Conservation (phyloP, 2,888 invertebrate species). For the Acanthosepion lycidas region DNA sequence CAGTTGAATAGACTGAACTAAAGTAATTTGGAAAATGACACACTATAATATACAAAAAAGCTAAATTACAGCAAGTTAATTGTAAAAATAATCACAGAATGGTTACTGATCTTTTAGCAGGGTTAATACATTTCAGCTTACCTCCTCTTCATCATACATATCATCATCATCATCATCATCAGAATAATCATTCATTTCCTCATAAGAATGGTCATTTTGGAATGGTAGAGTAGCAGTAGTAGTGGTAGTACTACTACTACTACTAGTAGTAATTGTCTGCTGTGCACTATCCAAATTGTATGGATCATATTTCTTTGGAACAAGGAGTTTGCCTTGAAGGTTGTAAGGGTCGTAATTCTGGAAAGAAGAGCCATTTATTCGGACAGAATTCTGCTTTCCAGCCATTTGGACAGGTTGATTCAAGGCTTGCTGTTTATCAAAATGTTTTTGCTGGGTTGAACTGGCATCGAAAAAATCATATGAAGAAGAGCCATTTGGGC, state of each 20-base stretch:
- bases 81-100: not conserved
- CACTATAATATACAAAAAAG: not conserved
- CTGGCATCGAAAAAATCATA: slow-evolving; percentile 4
- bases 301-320: slow-evolving; percentile 1
- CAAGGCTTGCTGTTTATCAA: not conserved
- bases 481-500: not conserved
- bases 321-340: not conserved
- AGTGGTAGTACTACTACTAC: too few species aligned
- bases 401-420: not conserved
- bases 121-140: not conserved
- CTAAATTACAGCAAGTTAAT: not conserved
- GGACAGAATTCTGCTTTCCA: not conserved
- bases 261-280: not conserved
- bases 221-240: not conserved
- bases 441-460: not conserved
- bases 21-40: not conserved
- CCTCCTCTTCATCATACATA: not conserved
- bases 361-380: slow-evolving; percentile 17
- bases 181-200: not conserved
- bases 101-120: not conserved
- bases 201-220: not conserved
- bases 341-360: slow-evolving; percentile 22
- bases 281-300: not conserved
- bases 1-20: not conserved
- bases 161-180: not conserved